Conservation (phyloP, 2,888 invertebrate genomes). For the Aplocera efformata region DNA sequence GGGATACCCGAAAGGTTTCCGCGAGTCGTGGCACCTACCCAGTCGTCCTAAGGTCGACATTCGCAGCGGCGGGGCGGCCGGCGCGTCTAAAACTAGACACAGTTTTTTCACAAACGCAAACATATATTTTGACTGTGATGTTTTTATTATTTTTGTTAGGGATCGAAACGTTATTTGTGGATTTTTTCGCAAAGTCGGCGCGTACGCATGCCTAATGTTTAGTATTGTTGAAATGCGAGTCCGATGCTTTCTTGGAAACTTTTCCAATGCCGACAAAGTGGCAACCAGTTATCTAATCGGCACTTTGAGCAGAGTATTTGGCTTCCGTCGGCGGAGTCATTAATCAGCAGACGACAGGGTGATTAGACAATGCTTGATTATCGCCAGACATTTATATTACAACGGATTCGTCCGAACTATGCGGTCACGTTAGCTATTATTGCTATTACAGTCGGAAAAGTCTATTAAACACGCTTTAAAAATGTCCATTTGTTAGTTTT, state of each 20-base stretch:
- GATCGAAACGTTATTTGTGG: slow-evolving; percentile 53
- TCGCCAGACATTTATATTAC: slow-evolving; percentile 24
- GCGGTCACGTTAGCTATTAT: slow-evolving; percentile 18
- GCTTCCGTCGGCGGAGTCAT: slow-evolving; percentile 71
- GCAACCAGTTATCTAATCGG: slow-evolving; percentile 69
- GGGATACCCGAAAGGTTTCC: slow-evolving; percentile 33
- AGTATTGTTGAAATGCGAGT: slow-evolving; percentile 25
- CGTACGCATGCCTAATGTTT: slow-evolving; percentile 56
- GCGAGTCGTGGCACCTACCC: not conserved
- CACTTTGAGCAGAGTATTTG: slow-evolving; percentile 67
- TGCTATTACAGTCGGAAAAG: slow-evolving; percentile 13
- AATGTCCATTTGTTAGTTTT: slow-evolving; percentile 15
- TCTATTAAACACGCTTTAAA: slow-evolving; percentile 16
- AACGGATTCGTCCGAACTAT: slow-evolving; percentile 15
- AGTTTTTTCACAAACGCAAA: slow-evolving; percentile 63
- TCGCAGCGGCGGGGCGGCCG: slow-evolving; percentile 44
- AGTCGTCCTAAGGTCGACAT: slow-evolving; percentile 27
- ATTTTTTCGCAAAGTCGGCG: slow-evolving; percentile 63
- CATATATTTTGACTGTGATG: slow-evolving; percentile 81
- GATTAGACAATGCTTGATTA: slow-evolving; percentile 28
- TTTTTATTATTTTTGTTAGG: slow-evolving; percentile 80
- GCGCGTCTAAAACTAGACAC: slow-evolving; percentile 70
- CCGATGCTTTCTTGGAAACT: slow-evolving; percentile 52
- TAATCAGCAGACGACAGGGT: slow-evolving; percentile 55
- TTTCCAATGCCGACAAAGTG: slow-evolving; percentile 58